phyloP scores from a whole-genome alignment of 2,797 vertebrate genomes.

The Pangasius larnaudii region DNA sequence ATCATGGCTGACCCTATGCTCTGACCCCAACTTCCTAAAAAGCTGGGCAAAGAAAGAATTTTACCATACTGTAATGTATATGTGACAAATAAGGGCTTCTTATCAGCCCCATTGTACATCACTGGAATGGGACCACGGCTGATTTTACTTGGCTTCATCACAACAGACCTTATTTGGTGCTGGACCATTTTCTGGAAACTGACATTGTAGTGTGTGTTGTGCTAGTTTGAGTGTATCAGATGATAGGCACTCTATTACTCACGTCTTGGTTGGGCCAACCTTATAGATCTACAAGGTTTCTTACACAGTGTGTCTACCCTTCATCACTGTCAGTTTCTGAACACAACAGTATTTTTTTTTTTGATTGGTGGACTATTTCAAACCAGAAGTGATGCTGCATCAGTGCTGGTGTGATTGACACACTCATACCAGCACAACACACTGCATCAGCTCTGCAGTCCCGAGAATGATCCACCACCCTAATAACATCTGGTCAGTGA shows the following conservation, averaged over 20 bases:
- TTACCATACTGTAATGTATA: background rate
- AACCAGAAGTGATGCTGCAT: background rate
- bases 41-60: background rate
- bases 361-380: background rate
- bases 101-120: background rate
- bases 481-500: background rate
- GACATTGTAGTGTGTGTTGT: background rate
- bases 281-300: background rate
- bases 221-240: background rate
- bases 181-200: background rate
- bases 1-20: too few species aligned
- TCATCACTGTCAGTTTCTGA: background rate
- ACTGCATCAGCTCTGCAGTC: background rate
- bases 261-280: background rate
- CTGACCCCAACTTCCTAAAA: too few species aligned
- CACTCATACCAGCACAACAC: background rate
- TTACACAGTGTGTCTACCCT: background rate
- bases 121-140: background rate
- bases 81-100: background rate
- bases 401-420: background rate
- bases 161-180: background rate
- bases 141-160: background rate
- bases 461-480: background rate
- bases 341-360: background rate
- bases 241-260: background rate